Percentiles rank a stretch among this genome's conserved stretches.
These are phyloP conservation scores for Nasonia longicornis DNA, from an alignment of 1,140 invertebrate species.

Conservation along the genomic window DNA sequence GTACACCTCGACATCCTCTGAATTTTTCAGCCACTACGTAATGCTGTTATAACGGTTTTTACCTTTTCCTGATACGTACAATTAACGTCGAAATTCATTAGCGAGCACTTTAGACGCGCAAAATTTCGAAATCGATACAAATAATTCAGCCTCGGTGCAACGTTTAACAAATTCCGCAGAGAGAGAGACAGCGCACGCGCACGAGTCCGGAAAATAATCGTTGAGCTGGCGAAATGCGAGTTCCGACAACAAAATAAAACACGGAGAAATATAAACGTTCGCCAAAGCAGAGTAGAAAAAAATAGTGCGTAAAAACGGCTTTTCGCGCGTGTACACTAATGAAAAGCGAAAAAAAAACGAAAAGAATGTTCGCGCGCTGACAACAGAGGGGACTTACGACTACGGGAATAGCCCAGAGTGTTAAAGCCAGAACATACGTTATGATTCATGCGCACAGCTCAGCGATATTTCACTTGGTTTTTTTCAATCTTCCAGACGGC, in stretches of 20 bases:
- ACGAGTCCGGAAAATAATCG: background rate
- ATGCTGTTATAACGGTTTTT: too few species aligned
- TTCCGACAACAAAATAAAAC: background rate
- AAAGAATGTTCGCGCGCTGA: too few species aligned
- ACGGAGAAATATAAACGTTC: background rate
- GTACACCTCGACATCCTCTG: background rate
- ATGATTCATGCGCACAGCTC: background rate
- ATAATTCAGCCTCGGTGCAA: background rate
- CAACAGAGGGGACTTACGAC: too few species aligned
- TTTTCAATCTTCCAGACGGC: background rate
- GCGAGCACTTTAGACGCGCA: background rate
- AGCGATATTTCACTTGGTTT: background rate
- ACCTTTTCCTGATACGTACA: too few species aligned
- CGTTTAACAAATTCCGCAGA: background rate
- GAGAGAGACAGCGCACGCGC: background rate
- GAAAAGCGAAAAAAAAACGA: background rate
- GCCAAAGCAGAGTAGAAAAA: background rate
- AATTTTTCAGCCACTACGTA: background rate
- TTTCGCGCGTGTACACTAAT: too few species aligned
- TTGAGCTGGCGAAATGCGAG: background rate
- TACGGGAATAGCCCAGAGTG: too few species aligned
- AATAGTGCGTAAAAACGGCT: too few species aligned
- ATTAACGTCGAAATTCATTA: background rate
- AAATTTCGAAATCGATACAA: background rate
- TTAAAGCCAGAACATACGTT: background rate